These are phyloP conservation scores for Anoplolepis gracilipes DNA, from an alignment of 1,140 invertebrate genomes.

Conservation along the genomic window DNA sequence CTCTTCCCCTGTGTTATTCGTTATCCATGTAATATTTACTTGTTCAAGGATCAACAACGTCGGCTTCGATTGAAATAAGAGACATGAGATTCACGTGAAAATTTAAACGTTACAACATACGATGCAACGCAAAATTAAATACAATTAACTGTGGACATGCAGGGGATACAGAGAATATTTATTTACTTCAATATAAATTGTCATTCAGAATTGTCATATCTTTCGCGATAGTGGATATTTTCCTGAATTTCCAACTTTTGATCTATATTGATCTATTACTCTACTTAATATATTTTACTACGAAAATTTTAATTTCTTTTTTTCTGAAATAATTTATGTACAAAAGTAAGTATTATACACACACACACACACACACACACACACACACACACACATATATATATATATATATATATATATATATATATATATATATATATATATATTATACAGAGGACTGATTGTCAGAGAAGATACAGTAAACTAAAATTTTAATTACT, in stretches of 20 bases:
- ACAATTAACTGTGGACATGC: conserved; percentile 10
- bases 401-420: too few species aligned
- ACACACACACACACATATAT: too few species aligned
- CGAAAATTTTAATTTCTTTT: background rate
- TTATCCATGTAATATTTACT: conserved; percentile 51
- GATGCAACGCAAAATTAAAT: background rate
- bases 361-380: too few species aligned
- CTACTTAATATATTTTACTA: background rate
- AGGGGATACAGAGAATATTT: conserved; percentile 21
- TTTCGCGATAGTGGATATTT: background rate
- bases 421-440: too few species aligned
- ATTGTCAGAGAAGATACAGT: background rate
- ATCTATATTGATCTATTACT: background rate
- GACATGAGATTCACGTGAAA: conserved; percentile 18
- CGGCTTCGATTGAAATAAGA: conserved; percentile 33
- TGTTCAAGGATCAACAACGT: conserved; percentile 43
- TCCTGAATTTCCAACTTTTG: background rate
- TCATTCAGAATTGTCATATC: background rate
- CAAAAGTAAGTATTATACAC: too few species aligned
- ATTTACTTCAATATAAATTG: conserved; percentile 14
- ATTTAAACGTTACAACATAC: conserved; percentile 25
- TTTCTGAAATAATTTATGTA: background rate
- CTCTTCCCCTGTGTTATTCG: conserved; percentile 12
- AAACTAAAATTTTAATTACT: background rate
- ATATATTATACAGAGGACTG: too few species aligned